Evolutionary conservation across 2,797 vertebrate genomes (phyloP), one percentile per base, ranked within the genome.

Genomic region (Myripristis jacobus): DNA sequence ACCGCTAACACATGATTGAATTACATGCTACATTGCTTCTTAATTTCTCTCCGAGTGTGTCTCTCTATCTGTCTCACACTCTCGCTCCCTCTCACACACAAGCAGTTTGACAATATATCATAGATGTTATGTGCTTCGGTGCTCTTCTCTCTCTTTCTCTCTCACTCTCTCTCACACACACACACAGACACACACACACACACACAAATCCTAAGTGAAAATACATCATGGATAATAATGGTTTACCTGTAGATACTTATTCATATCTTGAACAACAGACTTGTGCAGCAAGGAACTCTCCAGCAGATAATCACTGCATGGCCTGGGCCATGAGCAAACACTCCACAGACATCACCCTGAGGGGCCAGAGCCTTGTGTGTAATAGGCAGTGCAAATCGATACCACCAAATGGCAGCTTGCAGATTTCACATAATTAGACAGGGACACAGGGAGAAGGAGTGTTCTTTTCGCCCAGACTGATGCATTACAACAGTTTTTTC

Each of bases 321-420:
- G 61, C 76, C 81, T 80, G 58, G n/a, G 11, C 46, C 48, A 16
- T 44, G 24, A 63, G 74, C 53, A 82, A 79, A 88, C 75, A 80
- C 77, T 79, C 83, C 61, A 50, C 59, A 78, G 77, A 83, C 76
- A 83, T 79, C 66, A 50, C 80, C 81, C 79, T 56, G 73, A 77
- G 73, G 73, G 81, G 67, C 67, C 65, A 19, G 41, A 54, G 71
- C 64, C 56, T 80, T 68, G 78, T 73, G 72, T 80, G 83, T 71
- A 80, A 80, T 83, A 86, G 82, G 80, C 82, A 75, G 61, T 38
- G 46, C 65, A 72, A 87, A 90, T 91, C 88, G 3, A 91, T 92
- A 87, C 46, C 52, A 62, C 41, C 84, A 81, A 91, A 91, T 86
- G 83, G 84, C 88, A 87, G 81, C 86, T 74, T 77, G 75, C 61